phyloP scores from a whole-genome alignment of 2,888 invertebrate species.

The Platypus cylindrus region DNA sequence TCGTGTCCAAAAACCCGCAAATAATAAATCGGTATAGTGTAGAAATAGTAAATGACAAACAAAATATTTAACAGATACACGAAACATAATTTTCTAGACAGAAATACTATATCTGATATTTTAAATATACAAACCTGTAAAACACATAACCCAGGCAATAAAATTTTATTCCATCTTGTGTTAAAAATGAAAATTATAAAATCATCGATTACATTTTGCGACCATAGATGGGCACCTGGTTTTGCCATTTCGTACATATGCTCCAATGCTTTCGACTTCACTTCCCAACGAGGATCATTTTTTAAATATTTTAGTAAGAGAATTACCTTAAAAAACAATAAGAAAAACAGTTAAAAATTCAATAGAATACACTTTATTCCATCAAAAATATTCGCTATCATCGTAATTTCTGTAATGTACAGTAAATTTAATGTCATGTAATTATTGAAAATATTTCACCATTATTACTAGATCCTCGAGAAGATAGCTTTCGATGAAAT shows the following conservation, averaged over 20 bases:
- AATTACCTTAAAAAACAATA: slow-evolving; percentile 31
- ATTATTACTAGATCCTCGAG: too few species aligned
- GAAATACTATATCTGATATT: too few species aligned
- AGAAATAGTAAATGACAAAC: too few species aligned
- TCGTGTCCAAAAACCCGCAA: too few species aligned
- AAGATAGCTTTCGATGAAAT: too few species aligned
- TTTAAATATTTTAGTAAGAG: slow-evolving; percentile 55
- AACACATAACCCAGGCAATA: slow-evolving; percentile 15
- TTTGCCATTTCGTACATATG: slow-evolving; percentile 56
- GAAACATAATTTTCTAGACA: too few species aligned
- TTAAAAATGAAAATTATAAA: slow-evolving; percentile 31
- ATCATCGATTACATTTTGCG: slow-evolving; percentile 38
- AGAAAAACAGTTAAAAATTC: slow-evolving; percentile 1
- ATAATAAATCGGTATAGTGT: too few species aligned
- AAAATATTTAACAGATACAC: too few species aligned
- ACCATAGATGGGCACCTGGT: slow-evolving; percentile 71
- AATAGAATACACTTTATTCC: neutral
- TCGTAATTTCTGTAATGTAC: neutral
- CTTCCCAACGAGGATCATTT: slow-evolving; percentile 54
- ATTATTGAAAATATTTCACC: too few species aligned
- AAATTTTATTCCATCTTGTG: slow-evolving; percentile 24
- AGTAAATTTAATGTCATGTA: neutral
- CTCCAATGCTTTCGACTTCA: slow-evolving; percentile 54
- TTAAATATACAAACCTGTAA: slow-evolving; percentile 12
- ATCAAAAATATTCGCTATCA: neutral